Percentiles rank a stretch among this genome's conserved stretches.
Conservation (phyloP, 2,113 vertebrate species). For the Actenoides lindsayi region DNA sequence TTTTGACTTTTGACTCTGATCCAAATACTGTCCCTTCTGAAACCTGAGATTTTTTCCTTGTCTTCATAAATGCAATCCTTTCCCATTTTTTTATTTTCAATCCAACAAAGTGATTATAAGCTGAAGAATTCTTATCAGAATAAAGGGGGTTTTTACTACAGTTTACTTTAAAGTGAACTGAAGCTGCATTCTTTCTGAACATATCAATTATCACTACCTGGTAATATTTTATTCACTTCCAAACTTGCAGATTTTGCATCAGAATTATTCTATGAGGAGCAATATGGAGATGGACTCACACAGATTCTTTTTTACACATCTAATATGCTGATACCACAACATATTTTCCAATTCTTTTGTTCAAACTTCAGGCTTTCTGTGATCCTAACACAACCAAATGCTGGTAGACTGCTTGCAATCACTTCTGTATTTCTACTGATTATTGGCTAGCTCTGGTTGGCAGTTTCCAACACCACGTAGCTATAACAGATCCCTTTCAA, state of each 20-base stretch:
- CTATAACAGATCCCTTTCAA: background rate
- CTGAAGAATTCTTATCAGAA: background rate
- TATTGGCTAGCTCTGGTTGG: background rate
- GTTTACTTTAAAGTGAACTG: background rate
- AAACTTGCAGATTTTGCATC: background rate
- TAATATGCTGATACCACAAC: background rate
- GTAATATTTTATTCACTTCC: background rate
- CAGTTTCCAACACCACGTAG: background rate
- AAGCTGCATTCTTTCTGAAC: background rate
- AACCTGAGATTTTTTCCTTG: background rate
- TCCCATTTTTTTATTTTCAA: background rate
- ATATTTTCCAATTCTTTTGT: background rate
- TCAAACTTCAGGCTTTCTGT: background rate
- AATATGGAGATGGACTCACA: background rate
- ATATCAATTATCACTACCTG: background rate
- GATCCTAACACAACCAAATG: background rate
- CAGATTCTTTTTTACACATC: background rate
- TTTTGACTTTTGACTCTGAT: background rate
- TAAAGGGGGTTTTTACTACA: background rate
- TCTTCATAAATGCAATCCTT: background rate
- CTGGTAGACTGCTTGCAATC: background rate
- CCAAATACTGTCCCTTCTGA: background rate
- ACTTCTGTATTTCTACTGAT: background rate
- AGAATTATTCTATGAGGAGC: background rate
- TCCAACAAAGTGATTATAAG: background rate